These are phyloP conservation scores for Clangula hyemalis DNA, from an alignment of 2,797 vertebrate species.

Conservation along the genomic window DNA sequence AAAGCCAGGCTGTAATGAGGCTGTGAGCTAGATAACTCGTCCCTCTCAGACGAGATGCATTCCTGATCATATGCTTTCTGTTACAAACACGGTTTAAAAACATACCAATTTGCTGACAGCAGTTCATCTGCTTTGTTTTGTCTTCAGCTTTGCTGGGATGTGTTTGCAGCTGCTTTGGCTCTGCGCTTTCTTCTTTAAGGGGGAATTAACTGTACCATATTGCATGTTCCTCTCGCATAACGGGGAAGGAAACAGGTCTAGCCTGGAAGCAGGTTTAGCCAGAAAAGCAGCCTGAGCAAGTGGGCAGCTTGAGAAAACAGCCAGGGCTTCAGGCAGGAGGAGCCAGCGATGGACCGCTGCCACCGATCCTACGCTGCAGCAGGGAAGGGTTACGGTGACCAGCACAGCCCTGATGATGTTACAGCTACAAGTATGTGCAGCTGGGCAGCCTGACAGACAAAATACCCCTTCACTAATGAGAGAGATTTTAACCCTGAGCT, in stretches of 20 bases:
- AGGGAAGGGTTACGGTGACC: background rate
- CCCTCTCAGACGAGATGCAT: background rate
- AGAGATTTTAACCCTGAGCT: background rate
- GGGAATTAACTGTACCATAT: background rate
- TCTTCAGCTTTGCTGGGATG: background rate
- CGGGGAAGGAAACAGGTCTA: background rate
- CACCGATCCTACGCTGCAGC: background rate
- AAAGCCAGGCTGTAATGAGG: background rate
- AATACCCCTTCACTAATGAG: background rate
- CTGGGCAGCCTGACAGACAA: too few relatives aligned
- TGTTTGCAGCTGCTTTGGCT: slow-evolving; percentile 12
- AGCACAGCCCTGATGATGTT: background rate
- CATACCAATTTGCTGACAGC: background rate
- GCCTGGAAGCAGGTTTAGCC: background rate
- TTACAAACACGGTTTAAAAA: background rate
- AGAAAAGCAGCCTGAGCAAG: background rate
- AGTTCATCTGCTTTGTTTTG: background rate
- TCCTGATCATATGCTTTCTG: background rate
- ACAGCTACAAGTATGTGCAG: background rate
- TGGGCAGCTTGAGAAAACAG: background rate
- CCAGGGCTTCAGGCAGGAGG: background rate
- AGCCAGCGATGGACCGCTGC: background rate
- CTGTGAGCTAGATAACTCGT: too few relatives aligned
- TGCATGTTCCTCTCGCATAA: background rate
- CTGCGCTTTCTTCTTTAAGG: background rate